phyloP scores from a whole-genome alignment of 2,113 vertebrate genomes.

The Ochotona princeps region DNA sequence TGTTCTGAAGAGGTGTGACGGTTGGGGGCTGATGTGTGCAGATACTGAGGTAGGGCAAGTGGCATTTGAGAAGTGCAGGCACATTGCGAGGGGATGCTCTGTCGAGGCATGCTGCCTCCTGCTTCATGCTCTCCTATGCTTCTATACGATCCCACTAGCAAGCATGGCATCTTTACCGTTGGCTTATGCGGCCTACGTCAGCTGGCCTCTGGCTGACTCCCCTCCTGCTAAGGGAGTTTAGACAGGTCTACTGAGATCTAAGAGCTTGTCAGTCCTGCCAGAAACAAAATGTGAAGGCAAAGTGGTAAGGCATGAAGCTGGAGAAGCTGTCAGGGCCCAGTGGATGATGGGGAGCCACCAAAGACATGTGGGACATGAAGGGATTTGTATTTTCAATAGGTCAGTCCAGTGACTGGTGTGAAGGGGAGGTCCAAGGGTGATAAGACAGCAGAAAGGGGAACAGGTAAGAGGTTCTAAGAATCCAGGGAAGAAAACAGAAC shows the following conservation, averaged over 20 bases:
- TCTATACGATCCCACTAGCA: not conserved
- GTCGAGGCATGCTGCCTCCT: not conserved
- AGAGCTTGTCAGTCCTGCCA: not conserved
- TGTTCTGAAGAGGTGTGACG: too few relatives aligned
- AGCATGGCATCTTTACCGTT: not conserved
- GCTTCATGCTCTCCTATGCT: not conserved
- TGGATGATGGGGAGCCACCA: not conserved
- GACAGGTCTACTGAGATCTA: not conserved
- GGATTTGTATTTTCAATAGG: not conserved
- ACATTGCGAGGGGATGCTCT: not conserved
- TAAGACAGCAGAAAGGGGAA: not conserved
- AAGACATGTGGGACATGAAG: not conserved
- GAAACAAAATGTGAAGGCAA: constrained; percentile 29
- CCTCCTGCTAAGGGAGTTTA: not conserved
- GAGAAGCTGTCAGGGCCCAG: not conserved
- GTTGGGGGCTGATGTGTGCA: too few relatives aligned
- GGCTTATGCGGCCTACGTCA: not conserved
- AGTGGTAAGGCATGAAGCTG: not conserved
- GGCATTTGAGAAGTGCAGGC: too few relatives aligned
- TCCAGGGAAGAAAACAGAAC: not conserved
- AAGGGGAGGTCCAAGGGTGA: not conserved
- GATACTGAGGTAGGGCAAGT: too few relatives aligned
- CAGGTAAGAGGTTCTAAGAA: not conserved
- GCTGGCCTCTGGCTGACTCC: not conserved
- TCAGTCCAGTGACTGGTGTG: not conserved